Evolutionary conservation across 2,888 invertebrate genomes (phyloP).

Genomic region (Caenorhabditis sp.): DNA sequence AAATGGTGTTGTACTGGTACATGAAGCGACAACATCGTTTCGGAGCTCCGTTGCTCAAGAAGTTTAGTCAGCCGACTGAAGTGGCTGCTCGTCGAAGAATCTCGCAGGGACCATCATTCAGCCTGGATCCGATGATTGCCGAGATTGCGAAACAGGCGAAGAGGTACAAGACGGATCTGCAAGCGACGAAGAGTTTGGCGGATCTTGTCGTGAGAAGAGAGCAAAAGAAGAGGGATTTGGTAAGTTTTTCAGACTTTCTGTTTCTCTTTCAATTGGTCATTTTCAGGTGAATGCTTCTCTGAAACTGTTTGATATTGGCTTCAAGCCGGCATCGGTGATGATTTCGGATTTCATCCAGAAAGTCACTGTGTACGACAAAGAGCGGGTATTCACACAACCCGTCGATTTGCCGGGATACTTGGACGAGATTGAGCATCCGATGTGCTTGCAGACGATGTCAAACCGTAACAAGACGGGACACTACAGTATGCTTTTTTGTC

Average conservation of each 20-base stretch:
- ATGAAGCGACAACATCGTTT: conserved; percentile 95
- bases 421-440: conserved; percentile 90
- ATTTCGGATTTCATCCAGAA: background rate
- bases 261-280: background rate
- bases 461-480: background rate
- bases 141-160: conserved; percentile 90
- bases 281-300: conserved; percentile 6
- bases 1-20: conserved; percentile 97
- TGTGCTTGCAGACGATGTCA: conserved; percentile 87
- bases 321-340: conserved; percentile 12
- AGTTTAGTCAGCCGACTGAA: background rate
- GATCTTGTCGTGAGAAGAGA: conserved; percentile 96
- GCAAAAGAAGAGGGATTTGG: conserved; percentile 88
- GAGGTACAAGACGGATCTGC: conserved; percentile 93
- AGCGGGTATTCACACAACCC: conserved; percentile 73
- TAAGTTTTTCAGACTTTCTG: conserved; percentile 21
- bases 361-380: conserved; percentile 12
- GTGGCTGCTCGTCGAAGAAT: background rate
- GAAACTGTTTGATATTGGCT: conserved; percentile 3
- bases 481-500: conserved; percentile 17
- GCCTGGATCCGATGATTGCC: conserved; percentile 28
- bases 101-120: too few species aligned
- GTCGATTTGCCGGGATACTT: conserved; percentile 89
- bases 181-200: conserved; percentile 93
- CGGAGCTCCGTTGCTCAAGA: conserved; percentile 93